Evolutionary conservation across 1,140 invertebrate genomes (phyloP).

Genomic region (Hylyphantes graminicola): DNA sequence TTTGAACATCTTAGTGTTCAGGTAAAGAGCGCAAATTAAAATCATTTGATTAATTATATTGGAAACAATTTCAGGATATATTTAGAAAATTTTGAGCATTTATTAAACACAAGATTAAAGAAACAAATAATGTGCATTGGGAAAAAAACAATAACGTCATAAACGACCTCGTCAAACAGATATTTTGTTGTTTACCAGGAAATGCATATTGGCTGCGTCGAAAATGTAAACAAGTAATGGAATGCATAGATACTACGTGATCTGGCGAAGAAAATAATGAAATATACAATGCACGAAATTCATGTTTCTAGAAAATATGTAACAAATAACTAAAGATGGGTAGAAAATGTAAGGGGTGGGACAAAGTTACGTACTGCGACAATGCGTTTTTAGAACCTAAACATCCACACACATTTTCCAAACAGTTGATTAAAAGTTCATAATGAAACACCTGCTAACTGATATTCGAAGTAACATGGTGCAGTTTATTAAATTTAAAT

Average conservation of each 20-base stretch:
- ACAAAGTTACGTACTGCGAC: slow-evolving; percentile 55
- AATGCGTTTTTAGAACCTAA: slow-evolving; percentile 14
- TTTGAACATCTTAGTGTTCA: too few species aligned
- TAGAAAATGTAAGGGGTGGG: slow-evolving; percentile 45
- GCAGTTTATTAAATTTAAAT: neutral
- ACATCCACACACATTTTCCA: neutral
- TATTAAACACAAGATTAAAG: too few species aligned
- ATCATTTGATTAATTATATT: too few species aligned
- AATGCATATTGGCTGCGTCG: slow-evolving; percentile 29
- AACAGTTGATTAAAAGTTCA: neutral
- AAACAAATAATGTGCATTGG: neutral
- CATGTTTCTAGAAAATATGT: neutral
- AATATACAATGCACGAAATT: neutral
- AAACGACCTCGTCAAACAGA: slow-evolving; percentile 53
- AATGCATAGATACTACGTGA: neutral
- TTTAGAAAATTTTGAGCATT: too few species aligned
- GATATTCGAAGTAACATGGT: too few species aligned
- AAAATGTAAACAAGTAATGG: slow-evolving; percentile 5
- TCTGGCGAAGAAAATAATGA: neutral
- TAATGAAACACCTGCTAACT: too few species aligned
- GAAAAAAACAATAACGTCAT: slow-evolving; percentile 57
- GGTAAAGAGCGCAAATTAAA: too few species aligned
- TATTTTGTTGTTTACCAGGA: slow-evolving; percentile 47
- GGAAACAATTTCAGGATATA: too few species aligned
- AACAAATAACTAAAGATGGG: slow-evolving; percentile 31